Conservation (phyloP, 1,140 invertebrate genomes). For the Ceratoteleas bidentatus region DNA sequence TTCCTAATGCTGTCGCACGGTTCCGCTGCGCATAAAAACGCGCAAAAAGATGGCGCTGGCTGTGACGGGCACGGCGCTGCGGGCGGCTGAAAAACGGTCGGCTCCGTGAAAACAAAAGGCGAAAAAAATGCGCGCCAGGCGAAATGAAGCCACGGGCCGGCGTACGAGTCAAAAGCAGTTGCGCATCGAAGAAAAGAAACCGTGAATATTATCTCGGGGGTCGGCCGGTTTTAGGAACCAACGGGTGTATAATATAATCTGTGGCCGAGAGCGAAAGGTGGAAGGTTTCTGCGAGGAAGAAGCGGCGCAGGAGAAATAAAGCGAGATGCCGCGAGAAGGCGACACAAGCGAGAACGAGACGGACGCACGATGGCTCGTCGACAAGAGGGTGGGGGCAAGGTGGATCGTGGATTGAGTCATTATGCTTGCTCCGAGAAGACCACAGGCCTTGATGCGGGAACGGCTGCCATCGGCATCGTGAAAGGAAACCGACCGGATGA, state of each 20-base stretch:
- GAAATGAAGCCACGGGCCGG: conserved; percentile 27
- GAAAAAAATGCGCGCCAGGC: conserved; percentile 11
- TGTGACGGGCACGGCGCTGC: too few relatives aligned
- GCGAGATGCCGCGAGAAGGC: conserved; percentile 1
- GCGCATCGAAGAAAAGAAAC: conserved; percentile 65
- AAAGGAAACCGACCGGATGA: conserved; percentile 79
- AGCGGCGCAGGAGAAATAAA: conserved; percentile 10
- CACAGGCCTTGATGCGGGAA: conserved; percentile 79
- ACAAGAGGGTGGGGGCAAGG: conserved; percentile 72
- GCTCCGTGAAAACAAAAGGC: conserved; percentile 18
- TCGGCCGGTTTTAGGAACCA: conserved; percentile 66
- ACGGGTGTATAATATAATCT: conserved; percentile 74
- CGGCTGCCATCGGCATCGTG: conserved; percentile 76
- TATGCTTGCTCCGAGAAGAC: conserved; percentile 79
- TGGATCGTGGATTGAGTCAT: conserved; percentile 82
- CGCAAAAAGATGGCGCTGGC: too few relatives aligned
- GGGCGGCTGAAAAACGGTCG: too few relatives aligned
- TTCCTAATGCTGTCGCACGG: too few relatives aligned
- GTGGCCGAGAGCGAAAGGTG: conserved; percentile 66
- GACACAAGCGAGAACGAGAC: conserved; percentile 10
- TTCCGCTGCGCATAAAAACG: too few relatives aligned
- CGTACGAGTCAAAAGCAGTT: conserved; percentile 61
- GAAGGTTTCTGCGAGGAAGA: conserved; percentile 40
- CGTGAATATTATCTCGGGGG: conserved; percentile 68
- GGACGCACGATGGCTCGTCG: conserved; percentile 63